phyloP scores from a whole-genome alignment of 1,140 invertebrate species.

The Rhynchophorus ferrugineus region DNA sequence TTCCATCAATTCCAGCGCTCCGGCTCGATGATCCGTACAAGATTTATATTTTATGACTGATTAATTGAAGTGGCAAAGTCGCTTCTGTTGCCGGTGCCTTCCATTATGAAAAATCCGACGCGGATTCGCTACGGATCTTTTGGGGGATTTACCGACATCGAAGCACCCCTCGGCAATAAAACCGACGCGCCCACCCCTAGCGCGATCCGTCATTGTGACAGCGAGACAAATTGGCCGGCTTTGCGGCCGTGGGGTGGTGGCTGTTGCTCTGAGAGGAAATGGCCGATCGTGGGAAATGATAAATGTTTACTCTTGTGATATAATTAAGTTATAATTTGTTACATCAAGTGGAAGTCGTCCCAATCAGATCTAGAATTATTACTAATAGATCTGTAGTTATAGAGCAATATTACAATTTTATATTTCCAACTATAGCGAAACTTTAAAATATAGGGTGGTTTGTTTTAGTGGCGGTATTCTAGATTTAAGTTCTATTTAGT shows the following conservation, averaged over 20 bases:
- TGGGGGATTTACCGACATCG: constrained; percentile 13
- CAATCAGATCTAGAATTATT: too few relatives aligned
- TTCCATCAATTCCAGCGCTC: too few relatives aligned
- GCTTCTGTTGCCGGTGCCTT: constrained; percentile 9
- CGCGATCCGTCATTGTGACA: constrained; percentile 26
- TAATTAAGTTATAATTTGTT: too few relatives aligned
- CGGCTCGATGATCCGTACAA: neutral
- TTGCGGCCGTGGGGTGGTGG: neutral
- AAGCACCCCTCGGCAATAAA: constrained; percentile 24
- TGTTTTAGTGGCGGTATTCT: too few relatives aligned
- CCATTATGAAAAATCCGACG: neutral
- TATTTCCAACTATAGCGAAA: too few relatives aligned
- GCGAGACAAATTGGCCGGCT: constrained; percentile 28
- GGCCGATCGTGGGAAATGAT: too few relatives aligned
- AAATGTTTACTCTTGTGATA: too few relatives aligned
- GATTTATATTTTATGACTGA: constrained; percentile 2
- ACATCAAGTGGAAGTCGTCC: too few relatives aligned
- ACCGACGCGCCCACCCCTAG: constrained; percentile 21
- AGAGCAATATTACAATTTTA: too few relatives aligned
- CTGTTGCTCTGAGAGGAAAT: neutral
- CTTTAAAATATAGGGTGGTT: too few relatives aligned
- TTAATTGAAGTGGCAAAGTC: constrained; percentile 7
- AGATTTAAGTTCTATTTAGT: too few relatives aligned
- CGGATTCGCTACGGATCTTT: constrained; percentile 1
- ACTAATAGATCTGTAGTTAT: too few relatives aligned